Base-by-base conservation (phyloP, 1,140 invertebrate species). In the Drosophila trapezifrons region DNA sequence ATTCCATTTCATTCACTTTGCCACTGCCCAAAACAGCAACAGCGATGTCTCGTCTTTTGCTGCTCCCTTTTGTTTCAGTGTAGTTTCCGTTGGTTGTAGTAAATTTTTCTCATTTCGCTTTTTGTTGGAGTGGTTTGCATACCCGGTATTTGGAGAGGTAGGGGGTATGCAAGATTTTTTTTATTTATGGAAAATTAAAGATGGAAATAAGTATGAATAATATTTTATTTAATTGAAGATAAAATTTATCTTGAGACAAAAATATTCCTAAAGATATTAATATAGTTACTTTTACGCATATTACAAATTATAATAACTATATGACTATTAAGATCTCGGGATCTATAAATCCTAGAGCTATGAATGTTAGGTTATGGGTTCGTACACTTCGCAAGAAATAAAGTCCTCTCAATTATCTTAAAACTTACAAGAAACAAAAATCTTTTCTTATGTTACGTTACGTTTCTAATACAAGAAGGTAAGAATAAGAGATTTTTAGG, bases 71-170 rank as follows among this genome's bases (percentile, higher is more conserved):
- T 76, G 60, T 76, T 76, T 57, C 84, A 87, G 83, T 87, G 83
- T 89, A 89, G 55, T 69, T 76, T 66, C 65, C 62, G 60, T 55
- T 49, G 73, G 73, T 71, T 72, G 64, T 82, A 79, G 80, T 82
- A 83, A 76, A 87, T 83, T 87, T 81, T 87, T 89, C 84, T 89
- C 85, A 89, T 89, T 89, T 89, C 84, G 80, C 85, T 89, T 89
- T 85, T 78, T 90, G 78, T 76, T 89, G 76, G 84, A 89, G 84
- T 89, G 84, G 70, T 84, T 89, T 89, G 45, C 12, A 62, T 60
- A 62, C 62, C 62, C 29, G 18, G 15, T n/a, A 17, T n/a, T 42
- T 0, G 10, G 29, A 32, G 12, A 25, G 9, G 5, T 13, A 10
- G 15, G 0, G 25, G 25, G 55, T 32, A 42, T 60, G 6, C 15